These are phyloP conservation scores for Ctenosaura bakeri DNA, from an alignment of 2,797 vertebrate species.

Conservation along the genomic window DNA sequence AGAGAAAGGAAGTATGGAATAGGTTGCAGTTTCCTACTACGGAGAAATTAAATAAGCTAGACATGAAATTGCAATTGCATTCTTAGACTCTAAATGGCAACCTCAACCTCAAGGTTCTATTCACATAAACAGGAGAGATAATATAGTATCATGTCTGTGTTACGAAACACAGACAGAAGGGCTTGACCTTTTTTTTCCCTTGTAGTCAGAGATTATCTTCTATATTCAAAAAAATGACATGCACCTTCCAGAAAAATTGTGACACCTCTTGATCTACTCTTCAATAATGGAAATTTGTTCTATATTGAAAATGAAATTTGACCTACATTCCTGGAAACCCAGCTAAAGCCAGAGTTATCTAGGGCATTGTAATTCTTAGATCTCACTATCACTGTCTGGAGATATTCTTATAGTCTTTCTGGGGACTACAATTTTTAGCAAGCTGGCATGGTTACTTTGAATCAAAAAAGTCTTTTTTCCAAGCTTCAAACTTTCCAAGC, in stretches of 20 bases:
- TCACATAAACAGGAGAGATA: conserved; percentile 1
- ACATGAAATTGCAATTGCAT: conserved; percentile 4
- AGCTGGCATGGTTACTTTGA: too few relatives aligned
- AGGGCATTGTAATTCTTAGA: background rate
- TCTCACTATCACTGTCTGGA: background rate
- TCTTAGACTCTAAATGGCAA: background rate
- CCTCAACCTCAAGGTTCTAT: background rate
- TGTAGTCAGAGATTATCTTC: too few relatives aligned
- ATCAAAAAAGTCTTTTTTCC: too few relatives aligned
- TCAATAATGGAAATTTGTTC: background rate
- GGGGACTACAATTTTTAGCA: too few relatives aligned
- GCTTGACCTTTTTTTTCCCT: too few relatives aligned
- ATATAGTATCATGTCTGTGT: background rate
- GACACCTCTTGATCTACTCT: background rate
- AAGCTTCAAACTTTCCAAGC: too few relatives aligned
- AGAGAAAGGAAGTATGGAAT: background rate
- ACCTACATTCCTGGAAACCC: background rate
- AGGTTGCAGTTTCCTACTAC: background rate
- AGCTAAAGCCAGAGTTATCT: background rate
- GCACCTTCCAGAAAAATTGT: background rate
- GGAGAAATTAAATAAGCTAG: background rate
- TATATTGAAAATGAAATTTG: background rate
- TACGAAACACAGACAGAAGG: background rate
- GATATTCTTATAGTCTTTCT: background rate
- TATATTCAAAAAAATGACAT: background rate